Conservation (phyloP, 2,797 vertebrate genomes). For the Typhlichthys eigenmanni region DNA sequence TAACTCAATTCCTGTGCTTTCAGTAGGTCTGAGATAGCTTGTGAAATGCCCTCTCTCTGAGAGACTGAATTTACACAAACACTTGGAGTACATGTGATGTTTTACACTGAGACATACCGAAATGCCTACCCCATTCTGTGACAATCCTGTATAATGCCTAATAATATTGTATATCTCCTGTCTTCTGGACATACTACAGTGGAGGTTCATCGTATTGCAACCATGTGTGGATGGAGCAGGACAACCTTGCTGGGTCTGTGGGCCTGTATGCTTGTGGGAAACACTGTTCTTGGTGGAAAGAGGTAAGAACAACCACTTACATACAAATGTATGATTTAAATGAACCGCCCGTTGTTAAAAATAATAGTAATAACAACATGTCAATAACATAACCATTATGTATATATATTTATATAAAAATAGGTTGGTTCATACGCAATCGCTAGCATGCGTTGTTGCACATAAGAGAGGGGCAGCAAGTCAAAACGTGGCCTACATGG, state of each 20-base stretch:
- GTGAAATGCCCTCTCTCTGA: too few relatives aligned
- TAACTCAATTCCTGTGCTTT: not conserved
- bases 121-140: not conserved
- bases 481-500: constrained; percentile 5
- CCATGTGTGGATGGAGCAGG: constrained; percentile 84
- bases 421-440: not conserved
- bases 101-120: too few relatives aligned
- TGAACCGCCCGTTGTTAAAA: not conserved
- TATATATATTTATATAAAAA: not conserved
- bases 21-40: not conserved
- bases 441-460: not conserved
- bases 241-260: constrained; percentile 83
- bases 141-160: not conserved
- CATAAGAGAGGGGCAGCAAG: not conserved
- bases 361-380: not conserved
- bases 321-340: not conserved
- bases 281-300: constrained; percentile 81
- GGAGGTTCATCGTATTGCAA: constrained; percentile 81
- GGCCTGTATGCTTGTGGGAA: constrained; percentile 85
- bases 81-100: too few relatives aligned
- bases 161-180: constrained; percentile 10
- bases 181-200: constrained; percentile 70
- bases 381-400: not conserved
- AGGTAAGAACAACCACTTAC: constrained; percentile 78
- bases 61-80: too few relatives aligned